Evolutionary conservation across 2,888 invertebrate genomes (phyloP).

Genomic region (Microplitis manilae): DNA sequence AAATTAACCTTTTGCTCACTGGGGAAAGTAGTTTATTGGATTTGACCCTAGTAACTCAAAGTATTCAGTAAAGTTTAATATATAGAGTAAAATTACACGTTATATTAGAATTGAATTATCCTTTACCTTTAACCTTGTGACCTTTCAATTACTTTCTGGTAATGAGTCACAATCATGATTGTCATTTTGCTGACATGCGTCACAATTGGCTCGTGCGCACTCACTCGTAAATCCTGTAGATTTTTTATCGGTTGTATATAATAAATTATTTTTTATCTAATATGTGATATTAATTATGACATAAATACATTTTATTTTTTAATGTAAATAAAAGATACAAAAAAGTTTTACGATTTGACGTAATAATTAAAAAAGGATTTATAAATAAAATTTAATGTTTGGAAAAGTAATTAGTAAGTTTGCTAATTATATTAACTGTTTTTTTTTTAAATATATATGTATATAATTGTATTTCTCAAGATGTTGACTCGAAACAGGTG

Average conservation of each 20-base stretch:
- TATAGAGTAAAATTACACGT: neutral
- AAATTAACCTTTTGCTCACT: neutral
- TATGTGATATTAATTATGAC: neutral
- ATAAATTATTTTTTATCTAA: neutral
- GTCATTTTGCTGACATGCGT: slow-evolving; percentile 23
- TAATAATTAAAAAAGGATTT: neutral
- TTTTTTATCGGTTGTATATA: slow-evolving; percentile 18
- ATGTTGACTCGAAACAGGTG: slow-evolving; percentile 27
- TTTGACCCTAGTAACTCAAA: neutral
- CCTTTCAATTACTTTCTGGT: slow-evolving; percentile 22
- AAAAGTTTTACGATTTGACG: neutral
- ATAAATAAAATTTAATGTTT: neutral
- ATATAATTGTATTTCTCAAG: neutral
- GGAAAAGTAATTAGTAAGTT: neutral
- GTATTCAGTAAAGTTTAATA: neutral
- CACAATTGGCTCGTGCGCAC: slow-evolving; percentile 28
- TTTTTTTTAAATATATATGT: neutral
- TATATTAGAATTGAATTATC: slow-evolving; percentile 9
- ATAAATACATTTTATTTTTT: neutral
- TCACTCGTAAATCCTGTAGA: slow-evolving; percentile 19
- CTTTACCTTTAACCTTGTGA: slow-evolving; percentile 7
- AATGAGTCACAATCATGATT: slow-evolving; percentile 27
- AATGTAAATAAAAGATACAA: neutral
- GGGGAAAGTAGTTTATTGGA: neutral
- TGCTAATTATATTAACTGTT: no score